Evolutionary conservation across 2,797 vertebrate species (phyloP).

Genomic region (Silurus aristotelis): DNA sequence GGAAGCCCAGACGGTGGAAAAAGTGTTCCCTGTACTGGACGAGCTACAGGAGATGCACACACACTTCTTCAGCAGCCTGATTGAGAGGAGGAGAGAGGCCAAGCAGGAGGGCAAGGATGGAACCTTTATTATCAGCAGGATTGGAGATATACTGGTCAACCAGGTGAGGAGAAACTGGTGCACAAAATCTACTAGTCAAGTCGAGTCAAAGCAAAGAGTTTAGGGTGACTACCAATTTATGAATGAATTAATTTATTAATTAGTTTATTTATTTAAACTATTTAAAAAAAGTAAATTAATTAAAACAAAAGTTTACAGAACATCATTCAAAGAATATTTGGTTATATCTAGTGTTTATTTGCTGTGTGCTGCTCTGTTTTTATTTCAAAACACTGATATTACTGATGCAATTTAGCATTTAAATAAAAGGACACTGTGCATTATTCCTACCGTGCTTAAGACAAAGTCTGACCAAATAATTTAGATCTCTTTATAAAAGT

Average conservation of each 20-base stretch:
- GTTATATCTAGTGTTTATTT: background rate
- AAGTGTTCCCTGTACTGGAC: conserved; percentile 89
- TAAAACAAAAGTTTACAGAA: background rate
- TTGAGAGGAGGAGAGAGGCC: conserved; percentile 89
- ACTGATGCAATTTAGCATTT: too few species aligned
- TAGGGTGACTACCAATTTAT: too few species aligned
- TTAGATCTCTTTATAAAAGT: background rate
- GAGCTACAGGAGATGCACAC: conserved; percentile 89
- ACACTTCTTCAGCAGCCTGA: conserved; percentile 84
- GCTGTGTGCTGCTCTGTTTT: background rate
- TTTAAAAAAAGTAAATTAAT: too few species aligned
- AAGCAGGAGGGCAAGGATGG: conserved; percentile 74
- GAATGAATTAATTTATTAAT: too few species aligned
- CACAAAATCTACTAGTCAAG: background rate
- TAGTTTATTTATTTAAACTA: too few species aligned
- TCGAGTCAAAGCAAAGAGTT: background rate
- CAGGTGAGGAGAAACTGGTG: conserved; percentile 77
- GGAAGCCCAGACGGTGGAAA: conserved; percentile 83
- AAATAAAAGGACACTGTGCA: background rate
- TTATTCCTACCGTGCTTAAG: background rate
- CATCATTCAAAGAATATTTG: background rate
- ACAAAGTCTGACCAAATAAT: background rate
- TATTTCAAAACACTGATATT: background rate
- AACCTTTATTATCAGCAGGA: conserved; percentile 83
- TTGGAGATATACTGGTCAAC: conserved; percentile 89